Base-by-base conservation (phyloP, 1,140 invertebrate genomes). In the Bradysia coprophila region DNA sequence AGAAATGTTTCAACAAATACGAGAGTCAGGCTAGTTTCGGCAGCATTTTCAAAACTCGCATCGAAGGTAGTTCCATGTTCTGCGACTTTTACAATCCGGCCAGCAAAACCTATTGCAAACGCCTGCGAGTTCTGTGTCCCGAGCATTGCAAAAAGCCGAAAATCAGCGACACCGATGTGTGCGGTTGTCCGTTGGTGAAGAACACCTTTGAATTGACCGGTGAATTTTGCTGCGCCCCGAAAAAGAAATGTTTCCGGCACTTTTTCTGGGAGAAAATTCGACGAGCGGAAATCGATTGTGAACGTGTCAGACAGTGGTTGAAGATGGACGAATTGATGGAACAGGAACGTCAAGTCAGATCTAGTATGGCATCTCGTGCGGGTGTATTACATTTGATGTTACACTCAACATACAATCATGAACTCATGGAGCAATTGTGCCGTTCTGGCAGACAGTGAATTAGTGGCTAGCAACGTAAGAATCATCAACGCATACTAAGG, bases 101-200 rank as follows among this genome's bases (percentile, higher is more conserved):
- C 2, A 90, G 84, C 53, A 72, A 77, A 41, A 96, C 92, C 0
- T 99, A 98, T 55, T 98, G 94, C 63, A 98, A 98, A 64, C 64
- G 94, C 38, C 62, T 99, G 13, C 73, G 88, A 49, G 89, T 98
- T 2, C 68, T 98, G 19, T 99, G 95, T 63, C 92, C 95, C 0
- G 95, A 99, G 55, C 95, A 99, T 59, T 89, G 82, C 45, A 98
- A 97, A 66, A 92, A 97, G 55, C 81, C 87, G 0, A 92, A 94
- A 68, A 77, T 94, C 22, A 72, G 65, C 42, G 81, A 82, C 47
- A 69, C 69, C 9, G 81, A 87, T 52, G 81, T 95, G 0, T 98
- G 92, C 60, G 92, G 92, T 0, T 93, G 83, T 63, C 91, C 92
- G 0, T 55, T 96, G 1, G 79, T 89, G 0, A 72, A 72, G 11